Percentiles rank a stretch among this genome's conserved stretches.
Conservation (phyloP, 2,113 vertebrate genomes). For the Harpagus bidentatus region DNA sequence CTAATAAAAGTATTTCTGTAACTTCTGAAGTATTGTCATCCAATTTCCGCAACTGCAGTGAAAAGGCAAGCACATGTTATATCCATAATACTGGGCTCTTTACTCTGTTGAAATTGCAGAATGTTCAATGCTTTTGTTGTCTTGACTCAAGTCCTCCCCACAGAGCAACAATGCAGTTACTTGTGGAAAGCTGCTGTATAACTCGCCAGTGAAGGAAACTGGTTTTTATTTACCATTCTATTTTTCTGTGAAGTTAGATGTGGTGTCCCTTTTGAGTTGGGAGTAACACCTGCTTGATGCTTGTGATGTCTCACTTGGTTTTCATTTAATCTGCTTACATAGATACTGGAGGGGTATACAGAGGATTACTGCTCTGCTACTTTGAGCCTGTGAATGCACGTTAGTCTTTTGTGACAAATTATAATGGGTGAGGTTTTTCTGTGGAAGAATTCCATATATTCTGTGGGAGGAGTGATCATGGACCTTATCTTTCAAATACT, state of each 20-base stretch:
- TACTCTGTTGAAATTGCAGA: not conserved
- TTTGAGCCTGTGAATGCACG: not conserved
- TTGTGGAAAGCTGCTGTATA: not conserved
- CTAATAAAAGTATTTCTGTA: not conserved
- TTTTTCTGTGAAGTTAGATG: fast-evolving
- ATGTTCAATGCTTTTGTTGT: not conserved
- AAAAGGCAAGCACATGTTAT: fast-evolving
- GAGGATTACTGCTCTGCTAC: not conserved
- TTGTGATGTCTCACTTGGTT: not conserved
- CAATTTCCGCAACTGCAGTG: not conserved
- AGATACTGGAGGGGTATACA: not conserved
- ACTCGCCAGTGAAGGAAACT: not conserved
- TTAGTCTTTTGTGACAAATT: not conserved
- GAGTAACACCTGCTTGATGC: not conserved
- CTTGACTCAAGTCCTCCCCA: fast-evolving
- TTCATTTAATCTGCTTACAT: fast-evolving
- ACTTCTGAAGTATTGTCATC: not conserved
- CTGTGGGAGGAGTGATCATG: fast-evolving
- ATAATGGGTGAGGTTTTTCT: not conserved
- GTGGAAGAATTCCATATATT: not conserved
- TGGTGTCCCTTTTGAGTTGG: not conserved
- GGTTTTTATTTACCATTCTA: fast-evolving
- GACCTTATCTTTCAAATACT: not conserved
- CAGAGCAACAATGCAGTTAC: not conserved
- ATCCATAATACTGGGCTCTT: not conserved